phyloP scores from a whole-genome alignment of 1,140 invertebrate genomes.

The Parapsyche elsis region DNA sequence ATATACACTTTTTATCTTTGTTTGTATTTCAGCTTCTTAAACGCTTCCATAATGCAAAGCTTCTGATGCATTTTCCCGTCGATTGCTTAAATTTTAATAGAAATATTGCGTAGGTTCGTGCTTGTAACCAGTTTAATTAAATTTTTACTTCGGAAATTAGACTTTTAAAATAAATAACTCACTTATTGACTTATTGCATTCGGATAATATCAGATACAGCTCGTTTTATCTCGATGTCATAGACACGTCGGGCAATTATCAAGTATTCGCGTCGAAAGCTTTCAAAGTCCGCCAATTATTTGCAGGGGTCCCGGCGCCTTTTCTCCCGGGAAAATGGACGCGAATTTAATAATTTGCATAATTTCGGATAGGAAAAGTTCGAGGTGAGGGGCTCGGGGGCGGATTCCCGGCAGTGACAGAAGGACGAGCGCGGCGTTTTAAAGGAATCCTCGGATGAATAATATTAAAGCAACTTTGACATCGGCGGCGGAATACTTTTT shows the following conservation, averaged over 20 bases:
- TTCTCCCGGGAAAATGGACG: constrained; percentile 39
- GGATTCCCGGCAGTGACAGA: background rate
- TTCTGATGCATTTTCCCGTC: too few species aligned
- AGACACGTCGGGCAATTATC: background rate
- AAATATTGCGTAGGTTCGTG: too few species aligned
- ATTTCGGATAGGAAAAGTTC: constrained; percentile 41
- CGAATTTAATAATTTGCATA: constrained; percentile 51
- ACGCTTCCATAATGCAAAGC: too few species aligned
- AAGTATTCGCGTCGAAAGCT: background rate
- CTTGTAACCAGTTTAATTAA: too few species aligned
- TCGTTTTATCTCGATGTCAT: too few species aligned
- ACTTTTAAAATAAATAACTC: too few species aligned
- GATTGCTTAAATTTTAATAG: too few species aligned
- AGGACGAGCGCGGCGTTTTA: constrained; percentile 42
- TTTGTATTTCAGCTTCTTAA: too few species aligned
- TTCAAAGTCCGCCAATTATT: constrained; percentile 31
- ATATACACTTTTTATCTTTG: too few species aligned
- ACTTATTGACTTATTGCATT: too few species aligned
- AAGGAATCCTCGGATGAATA: constrained; percentile 55
- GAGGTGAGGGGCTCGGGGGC: background rate
- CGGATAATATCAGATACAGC: too few species aligned
- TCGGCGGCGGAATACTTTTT: constrained; percentile 52
- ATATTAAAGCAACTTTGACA: constrained; percentile 55
- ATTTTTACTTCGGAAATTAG: too few species aligned
- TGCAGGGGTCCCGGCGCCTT: constrained; percentile 4